Percentiles rank a stretch among this genome's conserved stretches.
phyloP scores from a whole-genome alignment of 2,888 invertebrate genomes.

The Spodoptera littoralis region DNA sequence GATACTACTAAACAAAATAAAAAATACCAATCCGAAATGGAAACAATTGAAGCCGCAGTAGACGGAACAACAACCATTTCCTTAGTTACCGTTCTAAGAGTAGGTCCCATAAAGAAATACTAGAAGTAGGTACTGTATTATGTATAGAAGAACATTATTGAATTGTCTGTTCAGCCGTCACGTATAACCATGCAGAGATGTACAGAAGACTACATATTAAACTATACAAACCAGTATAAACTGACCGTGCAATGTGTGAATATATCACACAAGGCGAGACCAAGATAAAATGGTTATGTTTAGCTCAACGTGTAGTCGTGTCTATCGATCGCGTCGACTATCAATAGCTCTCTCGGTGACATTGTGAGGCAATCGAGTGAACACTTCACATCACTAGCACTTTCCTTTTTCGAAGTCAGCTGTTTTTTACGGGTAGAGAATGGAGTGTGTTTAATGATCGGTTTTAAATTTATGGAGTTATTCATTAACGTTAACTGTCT shows the following conservation, averaged over 20 bases:
- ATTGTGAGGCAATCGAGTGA: conserved; percentile 35
- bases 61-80: no score
- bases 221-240: no score
- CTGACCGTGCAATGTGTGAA: no score
- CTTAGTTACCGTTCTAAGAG: not conserved
- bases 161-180: conserved; percentile 1
- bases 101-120: not conserved
- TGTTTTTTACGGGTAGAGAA: conserved; percentile 13
- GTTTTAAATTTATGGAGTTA: no score
- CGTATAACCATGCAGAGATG: conserved; percentile 1
- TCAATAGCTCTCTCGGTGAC: conserved; percentile 34
- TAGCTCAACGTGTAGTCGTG: not conserved
- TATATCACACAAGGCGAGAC: no score
- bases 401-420: conserved; percentile 15
- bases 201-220: not conserved
- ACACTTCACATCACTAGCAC: conserved; percentile 27
- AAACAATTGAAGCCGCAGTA: no score
- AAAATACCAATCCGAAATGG: no score
- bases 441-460: not conserved
- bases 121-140: not conserved
- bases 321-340: conserved; percentile 26
- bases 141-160: conserved; percentile 13
- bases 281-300: no score
- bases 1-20: no score
- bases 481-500: no score